Percentiles rank a stretch among this genome's conserved stretches.
phyloP scores from a whole-genome alignment of 2,888 invertebrate species.

The Charanyca ferruginea region DNA sequence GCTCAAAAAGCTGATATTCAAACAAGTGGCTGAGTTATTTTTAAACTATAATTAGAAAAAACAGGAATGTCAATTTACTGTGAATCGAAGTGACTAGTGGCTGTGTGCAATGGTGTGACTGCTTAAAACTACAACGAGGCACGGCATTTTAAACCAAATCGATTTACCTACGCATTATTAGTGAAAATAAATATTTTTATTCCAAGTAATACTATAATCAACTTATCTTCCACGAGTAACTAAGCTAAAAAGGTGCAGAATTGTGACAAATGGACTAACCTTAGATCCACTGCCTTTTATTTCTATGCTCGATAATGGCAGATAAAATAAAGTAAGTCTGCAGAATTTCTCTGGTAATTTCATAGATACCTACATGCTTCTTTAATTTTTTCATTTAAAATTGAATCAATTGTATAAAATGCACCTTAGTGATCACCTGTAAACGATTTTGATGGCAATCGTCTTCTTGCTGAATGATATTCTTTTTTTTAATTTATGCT shows the following conservation, averaged over 20 bases:
- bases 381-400: not conserved
- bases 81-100: not conserved
- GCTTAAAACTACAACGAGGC: constrained; percentile 52
- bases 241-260: not conserved
- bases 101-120: too few relatives aligned
- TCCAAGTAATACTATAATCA: not conserved
- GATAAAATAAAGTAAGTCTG: constrained; percentile 83
- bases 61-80: constrained; percentile 2
- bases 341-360: not conserved
- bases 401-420: not conserved
- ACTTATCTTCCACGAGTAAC: constrained; percentile 5
- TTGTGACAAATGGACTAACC: constrained; percentile 64
- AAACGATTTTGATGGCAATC: constrained; percentile 42
- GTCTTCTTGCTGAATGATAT: not conserved
- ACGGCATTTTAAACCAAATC: constrained; percentile 5
- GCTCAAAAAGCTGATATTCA: constrained; percentile 18
- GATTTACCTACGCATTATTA: constrained; percentile 8
- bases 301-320: constrained; percentile 71
- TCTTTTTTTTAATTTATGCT: not conserved
- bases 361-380: constrained; percentile 2
- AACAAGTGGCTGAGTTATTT: not conserved
- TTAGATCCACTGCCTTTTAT: constrained; percentile 38
- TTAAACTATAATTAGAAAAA: not conserved
- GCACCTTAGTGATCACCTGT: constrained; percentile 13
- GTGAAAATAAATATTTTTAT: not conserved